A percentile compares a stretch with the other conserved stretches of the same genome.
phyloP scores from a whole-genome alignment of 2,797 vertebrate genomes.

The Eleutherodactylus coqui region DNA sequence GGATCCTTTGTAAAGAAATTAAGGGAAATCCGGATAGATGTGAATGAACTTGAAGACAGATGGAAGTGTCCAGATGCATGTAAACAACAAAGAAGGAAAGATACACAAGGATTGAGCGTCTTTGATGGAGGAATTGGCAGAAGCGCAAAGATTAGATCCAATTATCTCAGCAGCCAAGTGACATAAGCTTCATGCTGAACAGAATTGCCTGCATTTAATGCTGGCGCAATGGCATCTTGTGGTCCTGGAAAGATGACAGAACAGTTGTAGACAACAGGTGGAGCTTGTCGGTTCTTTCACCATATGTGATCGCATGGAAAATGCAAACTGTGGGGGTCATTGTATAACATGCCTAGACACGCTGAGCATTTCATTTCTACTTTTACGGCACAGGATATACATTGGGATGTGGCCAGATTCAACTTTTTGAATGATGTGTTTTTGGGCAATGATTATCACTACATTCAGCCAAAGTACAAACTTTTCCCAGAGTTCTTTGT shows the following conservation, averaged over 20 bases:
- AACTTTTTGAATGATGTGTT: neutral
- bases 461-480: too few species aligned
- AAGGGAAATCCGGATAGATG: constrained; percentile 16
- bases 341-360: neutral
- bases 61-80: constrained; percentile 39
- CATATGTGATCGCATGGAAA: neutral
- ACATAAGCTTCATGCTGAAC: neutral
- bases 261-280: constrained; percentile 6
- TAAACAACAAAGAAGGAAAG: constrained; percentile 28
- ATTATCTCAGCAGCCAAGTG: constrained; percentile 22
- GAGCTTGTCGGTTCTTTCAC: neutral
- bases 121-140: constrained; percentile 50
- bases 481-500: too few species aligned
- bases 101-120: neutral
- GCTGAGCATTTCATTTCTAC: neutral
- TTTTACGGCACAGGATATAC: neutral
- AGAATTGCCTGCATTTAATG: neutral
- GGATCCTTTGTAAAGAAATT: constrained; percentile 44
- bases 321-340: neutral
- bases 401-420: neutral
- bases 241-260: constrained; percentile 13
- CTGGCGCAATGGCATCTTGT: neutral
- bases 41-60: constrained; percentile 38
- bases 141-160: constrained; percentile 21
- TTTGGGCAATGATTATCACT: neutral